A percentile compares a stretch with the other conserved stretches of the same genome.
phyloP scores from a whole-genome alignment of 2,888 invertebrate genomes.

The Volucella inflata region DNA sequence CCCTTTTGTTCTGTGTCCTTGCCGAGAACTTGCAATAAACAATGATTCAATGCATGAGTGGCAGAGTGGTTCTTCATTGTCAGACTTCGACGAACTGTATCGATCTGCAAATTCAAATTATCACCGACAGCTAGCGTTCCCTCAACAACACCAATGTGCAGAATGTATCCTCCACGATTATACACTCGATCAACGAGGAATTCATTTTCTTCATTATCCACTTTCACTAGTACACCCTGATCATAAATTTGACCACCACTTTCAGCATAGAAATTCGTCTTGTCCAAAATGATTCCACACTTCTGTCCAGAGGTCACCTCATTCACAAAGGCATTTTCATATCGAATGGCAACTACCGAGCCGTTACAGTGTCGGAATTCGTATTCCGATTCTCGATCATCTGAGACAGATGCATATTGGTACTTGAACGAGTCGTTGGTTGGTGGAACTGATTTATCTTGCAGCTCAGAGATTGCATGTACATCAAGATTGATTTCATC shows the following conservation, averaged over 20 bases:
- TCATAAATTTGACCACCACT: conserved; percentile 99
- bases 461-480: conserved; percentile 96
- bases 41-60: conserved; percentile 98
- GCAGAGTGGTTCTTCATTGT: conserved; percentile 99
- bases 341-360: conserved; percentile 92
- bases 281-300: conserved; percentile 95
- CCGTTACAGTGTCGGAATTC: conserved; percentile 89
- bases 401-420: conserved; percentile 89
- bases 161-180: conserved; percentile 97
- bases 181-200: conserved; percentile 96
- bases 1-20: conserved; percentile 97
- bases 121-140: conserved; percentile 94
- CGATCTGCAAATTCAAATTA: conserved; percentile 91
- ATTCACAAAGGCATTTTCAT: conserved; percentile 93
- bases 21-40: conserved; percentile 94
- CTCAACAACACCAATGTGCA: conserved; percentile 96
- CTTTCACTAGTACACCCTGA: conserved; percentile 94
- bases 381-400: conserved; percentile 89
- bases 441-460: conserved; percentile 89
- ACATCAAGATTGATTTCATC: conserved; percentile 96
- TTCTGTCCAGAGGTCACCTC: conserved; percentile 92
- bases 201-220: conserved; percentile 93
- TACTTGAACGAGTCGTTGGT: conserved; percentile 98
- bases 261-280: conserved; percentile 98
- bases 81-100: conserved; percentile 91